Evolutionary conservation across 1,140 invertebrate genomes (phyloP).

Genomic region (Diabrotica undecimpunctata): DNA sequence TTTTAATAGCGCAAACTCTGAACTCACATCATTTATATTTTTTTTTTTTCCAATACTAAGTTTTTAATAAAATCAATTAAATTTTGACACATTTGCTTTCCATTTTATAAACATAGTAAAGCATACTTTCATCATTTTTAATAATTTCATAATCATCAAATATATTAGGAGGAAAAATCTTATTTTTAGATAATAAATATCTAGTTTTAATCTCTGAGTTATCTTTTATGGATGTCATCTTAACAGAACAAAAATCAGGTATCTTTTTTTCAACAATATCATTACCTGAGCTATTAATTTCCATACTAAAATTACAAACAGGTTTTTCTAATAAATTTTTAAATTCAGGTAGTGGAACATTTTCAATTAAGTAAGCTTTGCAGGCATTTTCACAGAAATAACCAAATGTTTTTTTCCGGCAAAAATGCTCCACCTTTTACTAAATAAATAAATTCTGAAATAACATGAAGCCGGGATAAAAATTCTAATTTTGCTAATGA

Average conservation of each 20-base stretch:
- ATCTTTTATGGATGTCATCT: neutral
- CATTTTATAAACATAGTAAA: neutral
- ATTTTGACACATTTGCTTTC: neutral
- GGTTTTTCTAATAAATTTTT: neutral
- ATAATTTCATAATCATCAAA: neutral
- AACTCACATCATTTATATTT: too few species aligned
- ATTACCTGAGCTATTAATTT: neutral
- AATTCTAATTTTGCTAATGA: constrained; percentile 17
- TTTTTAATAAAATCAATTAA: too few species aligned
- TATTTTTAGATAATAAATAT: neutral
- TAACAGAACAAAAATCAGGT: neutral
- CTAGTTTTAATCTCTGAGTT: neutral
- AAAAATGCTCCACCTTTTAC: constrained; percentile 20
- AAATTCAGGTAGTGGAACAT: neutral
- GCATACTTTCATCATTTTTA: neutral
- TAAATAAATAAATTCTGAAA: constrained; percentile 22
- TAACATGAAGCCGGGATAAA: constrained; percentile 22
- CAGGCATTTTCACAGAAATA: constrained; percentile 14
- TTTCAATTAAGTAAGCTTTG: constrained; percentile 10
- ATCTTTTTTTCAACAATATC: neutral
- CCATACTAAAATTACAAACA: neutral
- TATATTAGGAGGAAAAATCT: neutral
- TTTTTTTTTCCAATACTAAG: too few species aligned
- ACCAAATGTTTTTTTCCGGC: constrained; percentile 17
- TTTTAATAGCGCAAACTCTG: too few species aligned